Evolutionary conservation across 2,888 invertebrate species (phyloP).

Genomic region (Parasteatoda lunata): DNA sequence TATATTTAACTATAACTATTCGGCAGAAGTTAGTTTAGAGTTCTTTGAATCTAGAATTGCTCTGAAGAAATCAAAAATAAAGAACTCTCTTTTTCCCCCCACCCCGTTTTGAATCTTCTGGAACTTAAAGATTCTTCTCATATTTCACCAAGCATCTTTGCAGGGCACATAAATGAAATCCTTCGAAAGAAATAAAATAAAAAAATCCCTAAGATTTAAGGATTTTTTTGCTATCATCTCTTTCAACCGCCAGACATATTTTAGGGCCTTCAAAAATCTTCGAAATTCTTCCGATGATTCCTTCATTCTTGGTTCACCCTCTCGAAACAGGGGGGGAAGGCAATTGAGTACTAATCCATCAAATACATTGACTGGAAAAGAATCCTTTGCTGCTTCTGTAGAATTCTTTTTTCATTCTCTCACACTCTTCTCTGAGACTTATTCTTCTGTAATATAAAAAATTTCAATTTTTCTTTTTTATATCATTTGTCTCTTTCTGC

Average conservation of each 20-base stretch:
- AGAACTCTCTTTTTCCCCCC: no score
- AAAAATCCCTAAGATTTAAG: slow-evolving; percentile 31
- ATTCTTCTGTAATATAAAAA: no score
- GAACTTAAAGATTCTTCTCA: slow-evolving; percentile 12
- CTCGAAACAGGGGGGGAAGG: slow-evolving; percentile 21
- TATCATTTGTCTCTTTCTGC: no score
- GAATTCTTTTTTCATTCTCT: slow-evolving; percentile 1
- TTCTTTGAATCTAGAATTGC: no score
- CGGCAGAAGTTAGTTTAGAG: no score
- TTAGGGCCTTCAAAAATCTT: not conserved
- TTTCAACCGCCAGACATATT: slow-evolving; percentile 1
- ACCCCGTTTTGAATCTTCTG: no score
- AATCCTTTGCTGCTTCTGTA: slow-evolving; percentile 1
- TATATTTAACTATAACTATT: no score
- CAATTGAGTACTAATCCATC: slow-evolving; percentile 62
- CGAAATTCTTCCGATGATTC: not conserved
- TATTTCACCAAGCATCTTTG: slow-evolving; percentile 8
- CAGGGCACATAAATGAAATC: slow-evolving; percentile 24
- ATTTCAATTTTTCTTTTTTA: no score
- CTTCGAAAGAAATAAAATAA: slow-evolving; percentile 24
- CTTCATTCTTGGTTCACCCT: not conserved
- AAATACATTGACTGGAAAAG: slow-evolving; percentile 48
- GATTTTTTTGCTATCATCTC: slow-evolving; percentile 9
- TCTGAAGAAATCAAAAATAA: no score
- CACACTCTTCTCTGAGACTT: not conserved